Base-by-base conservation (phyloP, 2,888 invertebrate species). In the Hirtodrosophila confusa region DNA sequence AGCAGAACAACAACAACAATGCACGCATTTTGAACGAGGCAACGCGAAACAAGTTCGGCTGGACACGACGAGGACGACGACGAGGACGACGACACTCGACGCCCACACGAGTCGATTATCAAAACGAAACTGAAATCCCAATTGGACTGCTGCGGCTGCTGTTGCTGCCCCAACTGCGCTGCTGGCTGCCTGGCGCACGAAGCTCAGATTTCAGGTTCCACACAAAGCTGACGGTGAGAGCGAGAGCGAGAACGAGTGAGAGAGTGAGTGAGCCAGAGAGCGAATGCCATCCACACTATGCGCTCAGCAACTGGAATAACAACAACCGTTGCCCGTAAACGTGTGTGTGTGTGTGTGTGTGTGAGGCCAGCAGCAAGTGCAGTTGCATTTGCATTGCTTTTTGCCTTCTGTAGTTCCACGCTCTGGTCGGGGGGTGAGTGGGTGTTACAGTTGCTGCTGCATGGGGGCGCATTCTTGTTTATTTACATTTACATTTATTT, bases 121-220 rank as follows among this genome's bases (percentile, higher is more conserved):
- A 75, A 79, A 79, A 69, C 77, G 78, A 75, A 72, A 76, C 80
- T 83, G 70, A 80, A 75, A 69, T 66, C 56, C 68, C 63, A 66
- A 78, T 63, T 68, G 66, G 71, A 65, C 51, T 65, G 44, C 50
- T 37, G 58, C 55, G 54, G 69, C 77, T 60, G 76, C 64, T 51
- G 57, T 51, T 60, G 67, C 55, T 41, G 54, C 69, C 43, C 55
- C 71, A 75, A 54, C 64, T 57, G 70, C 74, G 74, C 65, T 70
- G 74, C 63, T 33, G 36, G 44, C 60, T 62, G 71, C 37, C 60
- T 63, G 74, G 82, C 80, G 80, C 80, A 80, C 82, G 78, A 79
- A 80, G 80, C 84, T 82, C 82, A 78, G 82, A 84, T 84, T 82
- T 80, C 69, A 75, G 17, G 63, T 67, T 84, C 82, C 80, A 80